phyloP scores from a whole-genome alignment of 2,113 vertebrate genomes.

The Toxotes jaculatrix region DNA sequence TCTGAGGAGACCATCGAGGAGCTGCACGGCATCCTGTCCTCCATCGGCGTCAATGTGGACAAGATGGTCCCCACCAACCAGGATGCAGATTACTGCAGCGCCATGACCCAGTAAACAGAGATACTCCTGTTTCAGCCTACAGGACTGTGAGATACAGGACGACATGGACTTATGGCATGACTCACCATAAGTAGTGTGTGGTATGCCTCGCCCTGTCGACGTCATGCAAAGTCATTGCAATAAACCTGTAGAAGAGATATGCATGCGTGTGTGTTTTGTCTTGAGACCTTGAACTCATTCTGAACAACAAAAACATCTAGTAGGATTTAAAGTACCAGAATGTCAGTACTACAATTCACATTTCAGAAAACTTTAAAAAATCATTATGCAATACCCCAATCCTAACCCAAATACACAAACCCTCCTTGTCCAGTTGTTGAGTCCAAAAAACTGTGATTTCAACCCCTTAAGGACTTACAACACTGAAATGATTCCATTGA shows the following conservation, averaged over 20 bases:
- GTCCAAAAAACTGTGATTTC: no score
- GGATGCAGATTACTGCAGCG: slow-evolving; percentile 75
- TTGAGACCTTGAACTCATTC: background rate
- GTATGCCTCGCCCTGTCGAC: background rate
- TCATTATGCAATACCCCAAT: background rate
- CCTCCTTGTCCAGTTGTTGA: background rate
- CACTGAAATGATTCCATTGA: background rate
- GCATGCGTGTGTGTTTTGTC: slow-evolving; percentile 2
- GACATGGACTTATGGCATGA: background rate
- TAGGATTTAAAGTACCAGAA: background rate
- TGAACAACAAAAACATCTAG: background rate
- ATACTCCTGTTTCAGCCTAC: no score
- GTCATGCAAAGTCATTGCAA: slow-evolving; percentile 15
- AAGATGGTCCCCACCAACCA: slow-evolving; percentile 86
- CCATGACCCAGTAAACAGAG: slow-evolving; percentile 54
- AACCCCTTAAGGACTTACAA: no score
- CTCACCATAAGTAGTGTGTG: background rate
- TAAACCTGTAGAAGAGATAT: slow-evolving; percentile 39
- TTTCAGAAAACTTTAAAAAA: background rate
- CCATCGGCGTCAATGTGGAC: slow-evolving; percentile 78
- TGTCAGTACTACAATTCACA: background rate
- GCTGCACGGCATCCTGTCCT: slow-evolving; percentile 82
- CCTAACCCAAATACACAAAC: background rate
- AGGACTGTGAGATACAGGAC: background rate
- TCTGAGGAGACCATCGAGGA: slow-evolving; percentile 79